Evolutionary conservation across 2,113 vertebrate species (phyloP), one percentile per base, ranked within the genome.

Genomic region (Scatophagus argus): DNA sequence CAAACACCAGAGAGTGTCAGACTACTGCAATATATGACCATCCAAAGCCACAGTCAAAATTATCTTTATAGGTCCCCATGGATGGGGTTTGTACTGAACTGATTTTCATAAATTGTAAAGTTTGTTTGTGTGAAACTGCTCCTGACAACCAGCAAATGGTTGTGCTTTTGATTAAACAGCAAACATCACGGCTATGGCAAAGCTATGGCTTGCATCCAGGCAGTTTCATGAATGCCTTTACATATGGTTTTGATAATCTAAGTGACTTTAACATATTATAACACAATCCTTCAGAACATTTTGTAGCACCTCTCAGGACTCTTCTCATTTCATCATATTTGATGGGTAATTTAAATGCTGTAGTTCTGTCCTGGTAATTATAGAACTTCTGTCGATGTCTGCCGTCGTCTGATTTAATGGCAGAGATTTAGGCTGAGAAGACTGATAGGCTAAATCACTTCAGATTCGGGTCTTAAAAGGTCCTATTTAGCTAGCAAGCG

Each of bases 41-140:
- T 23, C 11, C 10, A 16, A 27, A 75, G 27, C 66, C 65, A 46
- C 29, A 77, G 41, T 51, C 27, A 46, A n/a, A 85, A 74, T 49
- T 19, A 41, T 60, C 32, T 38, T 70, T 79, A 67, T 12, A 54
- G 25, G 36, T 70, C 75, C 46, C 75, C 4, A 0, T 34, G 54
- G 68, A 66, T 17, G 47, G 69, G 34, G 67, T 61, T 34, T 64
- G 61, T 6, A 51, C 43, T 32, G 3, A 85, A 70, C 4, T 52
- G 10, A 72, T 85, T 69, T 77, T 27, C 51, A 76, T 21, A 52
- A 46, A 54, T 71, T 47, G 68, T 6, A 47, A 39, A 65, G n/a
- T n/a, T 0, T 0, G 58, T 12, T 41, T 52, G 61, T 29, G 27
- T 43, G 32, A 79, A 38, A 25, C 8, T 17, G 16, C 36, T 71